Base-by-base conservation (phyloP, 1,140 invertebrate species). In the Monochamus saltuarius region DNA sequence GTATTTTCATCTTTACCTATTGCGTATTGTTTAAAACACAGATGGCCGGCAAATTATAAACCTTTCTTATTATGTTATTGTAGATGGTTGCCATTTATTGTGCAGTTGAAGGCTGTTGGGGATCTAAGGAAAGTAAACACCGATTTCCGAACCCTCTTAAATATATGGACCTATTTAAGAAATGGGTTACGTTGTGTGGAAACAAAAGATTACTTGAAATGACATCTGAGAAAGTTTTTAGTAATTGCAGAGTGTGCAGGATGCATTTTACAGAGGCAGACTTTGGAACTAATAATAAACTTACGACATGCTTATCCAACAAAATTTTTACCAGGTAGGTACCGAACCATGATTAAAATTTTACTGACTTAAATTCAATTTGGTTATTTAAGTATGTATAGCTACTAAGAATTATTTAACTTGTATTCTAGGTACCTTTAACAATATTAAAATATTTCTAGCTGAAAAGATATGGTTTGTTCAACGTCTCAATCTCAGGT, bases 101-200 rank as follows among this genome's bases (percentile, higher is more conserved):
- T 29, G 22, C 22, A 29, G 22, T 29, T 29, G 22, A 29, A 29
- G 6, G 22, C 22, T 29, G 22, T 29, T 29, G 22, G 22, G 22
- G 22, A 29, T 29, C 22, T 29, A 29, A 29, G 22, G 22, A 29
- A 29, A 53, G 51, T 17, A 53, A 39, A 36, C 53, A 55, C n/a
- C 40, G 14, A 43, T 55, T 40, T 42, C 53, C 39, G 8, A 53
- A 39, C 38, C 51, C 51, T n/a, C 9, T 16, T 17, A 53, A 38
- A 39, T 10, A 53, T 34, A 50, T 8, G 34, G 47, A 8, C 8
- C 16, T 16, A 38, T 52, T 55, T 43, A 43, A 55, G 10, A 55
- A 55, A 43, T 43, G 39, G 53, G n/a, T 55, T n/a, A 3, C 37
- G 3, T 34, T 55, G 13, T 55, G 53, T 55, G 53, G 53, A 4